Evolutionary conservation across 2,797 vertebrate genomes (phyloP), one percentile per base, ranked within the genome.

Genomic region (Hapalemur alaotrensis): DNA sequence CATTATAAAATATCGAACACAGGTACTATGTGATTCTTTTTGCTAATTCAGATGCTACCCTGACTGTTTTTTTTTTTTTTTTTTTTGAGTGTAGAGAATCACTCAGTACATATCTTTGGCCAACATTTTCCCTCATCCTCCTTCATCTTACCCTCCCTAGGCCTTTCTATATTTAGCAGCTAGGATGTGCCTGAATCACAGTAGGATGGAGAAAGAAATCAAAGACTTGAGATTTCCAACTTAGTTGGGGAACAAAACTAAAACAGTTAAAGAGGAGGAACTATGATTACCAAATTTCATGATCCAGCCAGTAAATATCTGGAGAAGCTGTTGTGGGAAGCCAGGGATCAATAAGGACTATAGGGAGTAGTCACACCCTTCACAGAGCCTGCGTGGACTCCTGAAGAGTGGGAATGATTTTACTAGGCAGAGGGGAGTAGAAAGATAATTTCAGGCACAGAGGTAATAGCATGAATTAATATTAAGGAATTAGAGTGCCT

Each of bases 1-100:
- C 70, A 61, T 76, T 91, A 93, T 91, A 65, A 91, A 94, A 80
- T 89, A 94, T 82, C 13, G 20, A 88, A 81, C 22, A 25, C 7
- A 83, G 5, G 50, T 70, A 57, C 18, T 72, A 17, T 94, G 72
- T 86, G n/a, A 87, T 73, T 82, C n/a, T 57, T 85, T 91, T 89
- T 88, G 69, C 28, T 95, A 95, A 95, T 97, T 92, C 61, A 91
- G 43, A 70, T 89, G 65, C 5, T 61, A 35, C 30, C 1, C 4
- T 72, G 5, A 30, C 57, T 54, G 8, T 65, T n/a, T 63, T 57
- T 54, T 63, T 22, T 57, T 11, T 32, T 63, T 32, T 57, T 46
- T 46, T 22, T 57, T 11, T 61, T 79, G 6, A 48, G 17, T 35
- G 0, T 50, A 63, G 13, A 92, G 38, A 25, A 65, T 70, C 38